phyloP scores from a whole-genome alignment of 2,797 vertebrate genomes.

The Forpus xanthops region DNA sequence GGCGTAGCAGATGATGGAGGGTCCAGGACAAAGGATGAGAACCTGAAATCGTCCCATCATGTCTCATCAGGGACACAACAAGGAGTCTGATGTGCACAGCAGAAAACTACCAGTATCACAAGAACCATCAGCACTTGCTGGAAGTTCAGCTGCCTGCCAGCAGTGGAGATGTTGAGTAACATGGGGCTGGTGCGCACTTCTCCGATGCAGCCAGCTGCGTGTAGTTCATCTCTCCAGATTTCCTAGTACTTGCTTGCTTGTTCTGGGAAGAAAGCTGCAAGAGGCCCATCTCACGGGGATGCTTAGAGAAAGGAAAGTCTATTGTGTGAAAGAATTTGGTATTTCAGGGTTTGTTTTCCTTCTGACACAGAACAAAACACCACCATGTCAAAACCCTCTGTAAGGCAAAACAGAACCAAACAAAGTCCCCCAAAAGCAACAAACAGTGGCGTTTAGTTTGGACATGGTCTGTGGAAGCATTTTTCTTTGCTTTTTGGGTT shows the following conservation, averaged over 20 bases:
- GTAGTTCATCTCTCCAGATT: conserved; percentile 34
- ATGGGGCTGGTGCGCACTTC: neutral
- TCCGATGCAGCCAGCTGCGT: neutral
- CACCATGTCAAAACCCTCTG: neutral
- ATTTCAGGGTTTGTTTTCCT: conserved; percentile 55
- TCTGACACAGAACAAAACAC: conserved; percentile 36
- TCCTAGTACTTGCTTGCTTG: conserved; percentile 32
- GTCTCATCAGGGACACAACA: neutral
- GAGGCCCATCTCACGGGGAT: conserved; percentile 47
- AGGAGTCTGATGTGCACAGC: neutral
- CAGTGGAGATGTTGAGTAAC: neutral
- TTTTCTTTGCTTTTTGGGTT: neutral
- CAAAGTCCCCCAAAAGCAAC: neutral
- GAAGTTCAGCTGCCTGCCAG: neutral
- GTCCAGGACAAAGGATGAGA: neutral
- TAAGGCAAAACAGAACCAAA: conserved; percentile 14
- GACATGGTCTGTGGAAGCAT: neutral
- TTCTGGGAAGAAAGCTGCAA: conserved; percentile 55
- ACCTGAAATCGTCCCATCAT: neutral
- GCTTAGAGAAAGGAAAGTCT: conserved; percentile 45
- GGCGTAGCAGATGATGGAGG: neutral
- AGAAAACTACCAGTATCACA: neutral
- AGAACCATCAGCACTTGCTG: neutral
- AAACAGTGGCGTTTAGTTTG: neutral
- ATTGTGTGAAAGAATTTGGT: conserved; percentile 50